Evolutionary conservation across 2,888 invertebrate genomes (phyloP).

Genomic region (Carpatolechia fugitivella): DNA sequence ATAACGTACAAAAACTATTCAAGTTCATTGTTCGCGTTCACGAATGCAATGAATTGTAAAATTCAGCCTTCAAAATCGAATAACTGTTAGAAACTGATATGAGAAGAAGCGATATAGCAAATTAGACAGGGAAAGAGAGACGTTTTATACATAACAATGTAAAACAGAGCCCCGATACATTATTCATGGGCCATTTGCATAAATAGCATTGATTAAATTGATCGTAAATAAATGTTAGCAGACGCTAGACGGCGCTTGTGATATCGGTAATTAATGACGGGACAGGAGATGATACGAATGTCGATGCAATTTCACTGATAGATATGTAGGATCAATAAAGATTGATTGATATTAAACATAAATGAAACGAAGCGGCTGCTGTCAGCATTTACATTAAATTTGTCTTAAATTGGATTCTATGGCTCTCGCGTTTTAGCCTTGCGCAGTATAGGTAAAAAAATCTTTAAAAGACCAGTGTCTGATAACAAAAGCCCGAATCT

Average conservation of each 20-base stretch:
- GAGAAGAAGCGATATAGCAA: neutral
- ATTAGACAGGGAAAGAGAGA: neutral
- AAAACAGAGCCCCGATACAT: neutral
- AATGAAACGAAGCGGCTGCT: too few species aligned
- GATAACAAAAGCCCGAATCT: too few species aligned
- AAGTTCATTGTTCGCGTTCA: neutral
- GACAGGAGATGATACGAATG: neutral
- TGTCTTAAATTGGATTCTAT: too few species aligned
- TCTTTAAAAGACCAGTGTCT: too few species aligned
- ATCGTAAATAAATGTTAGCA: neutral
- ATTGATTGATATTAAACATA: too few species aligned
- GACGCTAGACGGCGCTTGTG: neutral
- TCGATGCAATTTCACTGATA: neutral
- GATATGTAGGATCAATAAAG: too few species aligned
- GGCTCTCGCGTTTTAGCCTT: too few species aligned
- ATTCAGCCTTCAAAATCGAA: neutral
- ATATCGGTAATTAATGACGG: neutral
- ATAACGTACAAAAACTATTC: neutral
- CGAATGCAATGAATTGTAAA: neutral
- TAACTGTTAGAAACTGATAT: neutral
- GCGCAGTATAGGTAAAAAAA: too few species aligned
- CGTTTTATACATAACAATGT: slow-evolving; percentile 4
- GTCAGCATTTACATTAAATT: too few species aligned
- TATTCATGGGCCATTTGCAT: slow-evolving; percentile 2
- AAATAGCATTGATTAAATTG: slow-evolving; percentile 6